phyloP scores from a whole-genome alignment of 1,140 invertebrate genomes.

The Dreissena rostriformis region DNA sequence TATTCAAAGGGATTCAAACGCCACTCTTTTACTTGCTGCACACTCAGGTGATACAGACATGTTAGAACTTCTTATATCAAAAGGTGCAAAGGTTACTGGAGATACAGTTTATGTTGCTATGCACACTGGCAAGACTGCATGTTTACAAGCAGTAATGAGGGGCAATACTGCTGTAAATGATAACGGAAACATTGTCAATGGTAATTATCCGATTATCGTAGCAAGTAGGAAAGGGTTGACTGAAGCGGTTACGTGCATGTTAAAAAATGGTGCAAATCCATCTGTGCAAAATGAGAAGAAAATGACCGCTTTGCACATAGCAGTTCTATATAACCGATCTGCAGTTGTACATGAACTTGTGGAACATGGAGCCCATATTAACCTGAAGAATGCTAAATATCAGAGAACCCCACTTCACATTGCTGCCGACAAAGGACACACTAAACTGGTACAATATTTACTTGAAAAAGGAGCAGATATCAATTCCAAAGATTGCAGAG shows the following conservation, averaged over 20 bases:
- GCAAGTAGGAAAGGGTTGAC: constrained; percentile 9
- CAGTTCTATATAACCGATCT: constrained; percentile 10
- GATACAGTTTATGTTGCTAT: constrained; percentile 19
- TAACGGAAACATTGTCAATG: background rate
- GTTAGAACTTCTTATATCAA: background rate
- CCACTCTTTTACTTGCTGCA: constrained; percentile 24
- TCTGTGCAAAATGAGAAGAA: constrained; percentile 1
- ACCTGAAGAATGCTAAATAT: constrained; percentile 11
- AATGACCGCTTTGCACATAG: constrained; percentile 28
- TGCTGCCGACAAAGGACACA: constrained; percentile 26
- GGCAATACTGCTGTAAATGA: background rate
- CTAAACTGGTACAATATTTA: background rate
- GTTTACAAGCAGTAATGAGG: background rate
- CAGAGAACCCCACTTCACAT: constrained; percentile 29
- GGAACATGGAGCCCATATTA: background rate
- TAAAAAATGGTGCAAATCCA: constrained; percentile 8
- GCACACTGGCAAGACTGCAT: background rate
- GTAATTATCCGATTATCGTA: constrained; percentile 20
- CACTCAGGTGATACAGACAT: constrained; percentile 21
- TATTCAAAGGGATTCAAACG: background rate
- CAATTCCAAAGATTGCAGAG: constrained; percentile 12
- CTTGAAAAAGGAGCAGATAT: background rate
- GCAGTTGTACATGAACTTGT: constrained; percentile 4
- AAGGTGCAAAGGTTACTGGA: constrained; percentile 19
- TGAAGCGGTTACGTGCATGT: background rate